Percentiles rank a stretch among this genome's conserved stretches.
Conservation (phyloP, 1,140 invertebrate species). For the Choristoneura fumiferana region DNA sequence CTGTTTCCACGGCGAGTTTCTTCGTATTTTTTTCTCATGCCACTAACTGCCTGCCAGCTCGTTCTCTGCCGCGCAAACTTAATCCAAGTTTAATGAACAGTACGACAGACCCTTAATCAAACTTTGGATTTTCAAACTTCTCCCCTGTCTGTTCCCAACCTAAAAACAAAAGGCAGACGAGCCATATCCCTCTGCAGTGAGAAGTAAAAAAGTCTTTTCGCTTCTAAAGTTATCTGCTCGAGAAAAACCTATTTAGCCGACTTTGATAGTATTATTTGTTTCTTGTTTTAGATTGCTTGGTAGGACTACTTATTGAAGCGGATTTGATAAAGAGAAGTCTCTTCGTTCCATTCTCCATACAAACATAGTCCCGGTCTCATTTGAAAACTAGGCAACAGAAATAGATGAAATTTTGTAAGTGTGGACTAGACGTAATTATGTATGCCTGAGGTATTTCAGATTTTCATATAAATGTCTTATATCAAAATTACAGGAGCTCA, state of each 20-base stretch:
- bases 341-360: too few relatives aligned
- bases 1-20: conserved; percentile 17
- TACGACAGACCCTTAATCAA: conserved; percentile 79
- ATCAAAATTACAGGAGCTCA: too few relatives aligned
- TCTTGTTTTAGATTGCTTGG: conserved; percentile 55
- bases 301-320: conserved; percentile 1
- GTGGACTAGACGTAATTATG: too few relatives aligned
- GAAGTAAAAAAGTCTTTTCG: conserved; percentile 31
- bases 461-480: too few relatives aligned
- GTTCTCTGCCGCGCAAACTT: conserved; percentile 72
- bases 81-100: conserved; percentile 80
- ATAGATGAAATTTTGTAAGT: too few relatives aligned
- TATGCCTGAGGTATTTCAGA: not conserved
- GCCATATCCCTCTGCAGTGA: conserved; percentile 25
- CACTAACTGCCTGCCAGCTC: conserved; percentile 69
- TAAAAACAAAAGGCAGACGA: conserved; percentile 26
- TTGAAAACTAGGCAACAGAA: too few relatives aligned
- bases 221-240: conserved; percentile 28
- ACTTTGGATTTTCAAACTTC: conserved; percentile 69
- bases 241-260: conserved; percentile 75
- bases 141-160: conserved; percentile 29
- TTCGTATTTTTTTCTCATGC: conserved; percentile 47
- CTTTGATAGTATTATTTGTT: conserved; percentile 75
- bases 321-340: conserved; percentile 3
- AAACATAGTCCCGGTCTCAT: too few relatives aligned